phyloP scores from a whole-genome alignment of 2,113 vertebrate genomes.

The Alethe castanea region DNA sequence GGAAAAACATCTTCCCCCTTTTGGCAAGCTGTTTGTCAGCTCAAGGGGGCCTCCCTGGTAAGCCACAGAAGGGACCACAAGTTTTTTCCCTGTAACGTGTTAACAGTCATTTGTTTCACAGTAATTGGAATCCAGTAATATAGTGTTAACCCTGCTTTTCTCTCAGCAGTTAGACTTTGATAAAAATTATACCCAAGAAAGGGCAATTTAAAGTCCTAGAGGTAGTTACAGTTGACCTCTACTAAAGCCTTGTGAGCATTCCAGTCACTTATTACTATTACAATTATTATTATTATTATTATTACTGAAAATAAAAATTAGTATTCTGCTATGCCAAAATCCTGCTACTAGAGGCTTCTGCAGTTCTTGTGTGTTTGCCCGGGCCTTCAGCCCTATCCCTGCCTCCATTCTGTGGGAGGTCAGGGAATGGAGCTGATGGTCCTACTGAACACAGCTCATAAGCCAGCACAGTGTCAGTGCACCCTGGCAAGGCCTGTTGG shows the following conservation, averaged over 20 bases:
- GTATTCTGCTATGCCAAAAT: neutral
- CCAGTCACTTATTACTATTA: neutral
- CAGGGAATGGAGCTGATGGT: neutral
- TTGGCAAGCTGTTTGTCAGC: neutral
- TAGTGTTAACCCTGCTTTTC: neutral
- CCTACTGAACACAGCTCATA: neutral
- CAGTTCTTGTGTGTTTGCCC: neutral
- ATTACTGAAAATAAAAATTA: neutral
- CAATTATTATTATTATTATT: too few relatives aligned
- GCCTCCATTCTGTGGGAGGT: neutral
- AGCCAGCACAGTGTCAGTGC: neutral
- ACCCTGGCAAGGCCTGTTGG: neutral
- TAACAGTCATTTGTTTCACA: neutral
- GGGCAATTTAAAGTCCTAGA: neutral
- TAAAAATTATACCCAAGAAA: neutral
- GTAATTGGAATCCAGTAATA: neutral
- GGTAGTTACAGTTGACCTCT: neutral
- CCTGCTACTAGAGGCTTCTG: neutral
- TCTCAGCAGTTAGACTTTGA: neutral
- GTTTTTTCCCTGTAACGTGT: neutral
- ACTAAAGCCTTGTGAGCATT: neutral
- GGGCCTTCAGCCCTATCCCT: neutral
- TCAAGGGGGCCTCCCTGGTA: neutral
- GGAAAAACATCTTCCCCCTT: neutral
- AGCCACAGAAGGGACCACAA: neutral